Base-by-base conservation (phyloP, 2,797 vertebrate species). In the Mycteria americana region DNA sequence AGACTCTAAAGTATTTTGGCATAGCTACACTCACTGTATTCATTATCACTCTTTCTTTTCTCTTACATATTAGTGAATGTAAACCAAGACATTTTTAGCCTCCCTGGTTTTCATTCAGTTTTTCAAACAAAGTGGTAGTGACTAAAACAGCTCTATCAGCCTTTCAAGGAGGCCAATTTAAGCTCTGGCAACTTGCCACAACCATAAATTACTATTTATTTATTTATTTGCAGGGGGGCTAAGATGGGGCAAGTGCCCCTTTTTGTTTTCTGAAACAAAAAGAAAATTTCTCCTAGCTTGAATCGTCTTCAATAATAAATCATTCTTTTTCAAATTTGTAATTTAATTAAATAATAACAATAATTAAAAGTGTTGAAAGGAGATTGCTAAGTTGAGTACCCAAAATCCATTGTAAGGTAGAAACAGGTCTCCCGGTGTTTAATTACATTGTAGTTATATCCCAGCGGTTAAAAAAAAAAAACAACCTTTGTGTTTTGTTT, bases 141-240 rank as follows among this genome's bases (percentile, higher is more conserved):
- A 97, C 92, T 83, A 75, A 51, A 95, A 68, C 78, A 92, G 64
- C 72, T 93, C 93, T 94, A 89, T 94, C 85, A 91, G 95, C 92
- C 83, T 89, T 94, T 93, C 87, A 97, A 88, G 91, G 88, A 95
- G 95, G 83, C 87, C 87, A 88, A 77, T 96, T 97, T 95, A 94
- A 97, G 96, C 68, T 72, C 62, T 98, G 97, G 96, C 95, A 95
- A 77, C 64, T 89, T 97, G 95, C 97, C 96, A 97, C 77, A 85
- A 94, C 82, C 95, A 92, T 93, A 95, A 95, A 95, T 67, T 96
- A 65, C 77, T 76, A 80, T 96, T 95, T 95, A 88, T 97, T 97
- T 90, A 95, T 94, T 94, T 97, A 83, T 65, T 84, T 88, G 76
- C 60, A 19, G n/a, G n/a, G 27, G 18, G 15, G 22, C 79, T 92